Base-by-base conservation (phyloP, 2,888 invertebrate species). In the Dyspetes luteomarginatus region DNA sequence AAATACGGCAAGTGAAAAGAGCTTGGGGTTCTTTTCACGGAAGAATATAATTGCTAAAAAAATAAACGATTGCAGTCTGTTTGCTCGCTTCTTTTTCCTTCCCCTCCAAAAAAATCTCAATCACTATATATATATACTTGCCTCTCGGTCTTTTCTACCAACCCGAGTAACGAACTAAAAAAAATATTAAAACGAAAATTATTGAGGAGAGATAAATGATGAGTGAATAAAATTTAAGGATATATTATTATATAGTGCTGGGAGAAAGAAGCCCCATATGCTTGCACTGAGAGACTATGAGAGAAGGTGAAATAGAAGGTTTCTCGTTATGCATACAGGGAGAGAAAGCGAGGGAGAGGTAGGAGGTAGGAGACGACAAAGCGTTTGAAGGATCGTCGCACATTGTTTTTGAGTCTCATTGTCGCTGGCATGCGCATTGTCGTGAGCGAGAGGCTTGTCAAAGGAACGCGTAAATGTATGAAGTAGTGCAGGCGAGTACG, bases 41-140 rank as follows among this genome's bases (percentile, higher is more conserved):
- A 87, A 89, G 89, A 89, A 90, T 90, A 90, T 91, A 91, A 91
- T 91, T 91, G 90, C 90, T 90, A 89, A 89, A 89, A 91, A 91
- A 91, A 91, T 90, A 91, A 91, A 90, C 88, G 88, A 90, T 89
- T 85, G 85, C 86, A 86, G 87, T 88, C 87, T 89, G 89, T 90
- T 90, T 90, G 88, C 88, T 86, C 86, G 83, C 86, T 86, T 85
- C 83, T 64, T 82, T 62, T 74, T 60, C 78, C 62, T 50, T 62
- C 30, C 55, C 50, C 60, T 69, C 41, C 73, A 36, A 56, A 58
- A 36, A 71, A 48, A 56, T 58, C 56, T 41, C 55, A 58, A 58
- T 65, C 67, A 48, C 48, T 68, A 67, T 50, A 50, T 26, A 26
- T 45, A 36, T 15, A 36, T 55, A 41, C 60, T 58, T n/a, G 22